Conservation (phyloP, 37 sponge, comb jelly and placozoan genomes). For the Amphimedon queenslandica region DNA sequence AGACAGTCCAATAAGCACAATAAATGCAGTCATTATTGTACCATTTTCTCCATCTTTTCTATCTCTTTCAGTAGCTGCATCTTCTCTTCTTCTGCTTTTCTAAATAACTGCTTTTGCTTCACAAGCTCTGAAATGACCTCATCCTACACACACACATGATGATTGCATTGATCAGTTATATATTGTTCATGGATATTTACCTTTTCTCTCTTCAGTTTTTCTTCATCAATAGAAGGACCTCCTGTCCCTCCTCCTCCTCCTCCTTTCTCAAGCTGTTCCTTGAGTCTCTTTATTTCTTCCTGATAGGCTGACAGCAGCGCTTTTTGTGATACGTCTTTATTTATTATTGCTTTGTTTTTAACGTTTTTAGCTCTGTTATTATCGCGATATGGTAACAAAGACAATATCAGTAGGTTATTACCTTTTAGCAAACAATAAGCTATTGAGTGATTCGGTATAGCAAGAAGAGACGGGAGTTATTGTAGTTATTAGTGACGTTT, state of each 20-base stretch:
- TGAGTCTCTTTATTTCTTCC: conserved; percentile 69
- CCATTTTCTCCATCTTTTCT: conserved; percentile 33
- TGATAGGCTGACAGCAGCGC: conserved; percentile 82
- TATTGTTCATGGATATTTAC: background rate
- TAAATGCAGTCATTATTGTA: too few species aligned
- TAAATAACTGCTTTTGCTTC: conserved; percentile 16
- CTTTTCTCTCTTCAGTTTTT: conserved; percentile 31
- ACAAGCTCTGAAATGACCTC: conserved; percentile 43
- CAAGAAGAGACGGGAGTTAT: conserved; percentile 56
- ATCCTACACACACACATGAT: conserved; percentile 5
- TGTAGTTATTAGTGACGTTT: conserved; percentile 85
- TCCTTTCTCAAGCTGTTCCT: conserved; percentile 34
- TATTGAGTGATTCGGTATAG: conserved; percentile 73
- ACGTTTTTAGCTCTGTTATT: conserved; percentile 74
- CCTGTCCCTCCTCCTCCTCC: conserved; percentile 30
- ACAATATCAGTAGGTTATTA: background rate
- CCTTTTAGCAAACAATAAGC: conserved; percentile 88
- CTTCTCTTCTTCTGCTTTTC: conserved; percentile 43
- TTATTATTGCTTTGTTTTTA: conserved; percentile 78
- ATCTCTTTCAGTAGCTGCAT: conserved; percentile 35
- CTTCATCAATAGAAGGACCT: too few species aligned
- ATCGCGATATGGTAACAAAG: background rate
- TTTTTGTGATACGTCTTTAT: conserved; percentile 85
- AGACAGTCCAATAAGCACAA: conserved; percentile 9
- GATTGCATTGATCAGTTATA: background rate